Base-by-base conservation (phyloP, 1,140 invertebrate species). In the Onthophagus taurus region DNA sequence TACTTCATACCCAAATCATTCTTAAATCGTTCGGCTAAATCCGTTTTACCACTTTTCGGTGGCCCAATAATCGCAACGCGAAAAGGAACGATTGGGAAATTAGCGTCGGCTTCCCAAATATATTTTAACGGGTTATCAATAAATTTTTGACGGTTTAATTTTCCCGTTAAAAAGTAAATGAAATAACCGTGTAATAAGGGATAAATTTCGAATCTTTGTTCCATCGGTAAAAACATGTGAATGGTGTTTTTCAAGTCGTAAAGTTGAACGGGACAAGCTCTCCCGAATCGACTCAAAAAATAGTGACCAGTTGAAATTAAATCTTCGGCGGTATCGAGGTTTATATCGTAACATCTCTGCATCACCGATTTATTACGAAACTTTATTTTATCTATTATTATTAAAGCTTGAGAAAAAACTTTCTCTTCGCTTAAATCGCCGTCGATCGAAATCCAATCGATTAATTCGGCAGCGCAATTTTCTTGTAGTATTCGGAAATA, bases 11-110 rank as follows among this genome's bases (percentile, higher is more conserved):
- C 68, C 48, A 72, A 72, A 19, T 63, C 66, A 24, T 60, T 60
- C 3, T 64, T 60, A 13, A 77, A 62, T 48, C 72, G 67, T 29
- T 59, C 47, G 11, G 71, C 64, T 16, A 94, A 65, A 8, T 77
- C 79, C 16, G 78, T 80, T 69, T 91, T 92, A 2, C 89, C 89
- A 20, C 81, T 83, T 67, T 87, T 89, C 29, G 85, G 81, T 6
- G 86, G 82, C 1, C 89, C 89, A 42, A 89, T 83, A 24, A 93
- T 68, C 21, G 79, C 80, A 16, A 93, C 73, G 50, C 81, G 70
- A 35, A 83, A 66, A 4, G 86, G 82, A 43, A 72, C 59, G 37
- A 70, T 46, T 4, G 66, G 58, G 53, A 67, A 71, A 7, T 55
- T 53, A 8, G 71, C 61, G 30, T 45, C 53, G 4, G 60, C 47